Conservation (phyloP, 2,113 vertebrate genomes). For the Stigmatopora argus region DNA sequence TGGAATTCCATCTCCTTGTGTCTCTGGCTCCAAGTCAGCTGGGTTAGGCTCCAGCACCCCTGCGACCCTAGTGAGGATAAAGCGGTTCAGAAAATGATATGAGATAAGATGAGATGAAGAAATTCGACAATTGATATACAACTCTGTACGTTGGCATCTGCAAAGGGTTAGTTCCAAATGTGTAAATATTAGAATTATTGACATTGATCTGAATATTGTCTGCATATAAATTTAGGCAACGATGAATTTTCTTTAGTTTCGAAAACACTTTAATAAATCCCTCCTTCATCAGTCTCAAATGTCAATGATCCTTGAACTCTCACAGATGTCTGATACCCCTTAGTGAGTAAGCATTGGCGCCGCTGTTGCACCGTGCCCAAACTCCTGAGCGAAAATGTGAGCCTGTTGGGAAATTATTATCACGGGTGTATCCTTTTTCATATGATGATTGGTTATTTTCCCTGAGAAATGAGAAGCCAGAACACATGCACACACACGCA, state of each 20-base stretch:
- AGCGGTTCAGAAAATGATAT: too few relatives aligned
- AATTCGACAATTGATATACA: too few relatives aligned
- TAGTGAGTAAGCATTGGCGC: not conserved
- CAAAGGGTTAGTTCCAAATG: too few relatives aligned
- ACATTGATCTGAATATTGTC: not conserved
- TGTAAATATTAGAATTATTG: too few relatives aligned
- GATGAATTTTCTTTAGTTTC: not conserved
- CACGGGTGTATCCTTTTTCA: slow-evolving; percentile 30
- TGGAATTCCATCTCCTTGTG: too few relatives aligned
- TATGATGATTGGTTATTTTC: slow-evolving; percentile 43
- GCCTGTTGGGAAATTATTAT: slow-evolving; percentile 34
- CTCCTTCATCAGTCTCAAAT: not conserved
- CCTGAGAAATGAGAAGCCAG: slow-evolving; percentile 29
- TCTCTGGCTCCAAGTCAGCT: too few relatives aligned
- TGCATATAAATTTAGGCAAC: too few relatives aligned
- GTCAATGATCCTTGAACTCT: not conserved
- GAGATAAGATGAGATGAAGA: too few relatives aligned
- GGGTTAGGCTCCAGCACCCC: too few relatives aligned
- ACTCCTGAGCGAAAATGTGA: slow-evolving; percentile 22
- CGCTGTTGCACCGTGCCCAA: not conserved
- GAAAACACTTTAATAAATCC: not conserved
- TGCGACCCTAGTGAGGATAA: too few relatives aligned
- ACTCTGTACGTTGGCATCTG: too few relatives aligned
- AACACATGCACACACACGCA: slow-evolving; percentile 3
- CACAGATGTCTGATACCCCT: not conserved